Conservation (phyloP, 2,888 invertebrate genomes). For the Xanthorhoe spadicearia region DNA sequence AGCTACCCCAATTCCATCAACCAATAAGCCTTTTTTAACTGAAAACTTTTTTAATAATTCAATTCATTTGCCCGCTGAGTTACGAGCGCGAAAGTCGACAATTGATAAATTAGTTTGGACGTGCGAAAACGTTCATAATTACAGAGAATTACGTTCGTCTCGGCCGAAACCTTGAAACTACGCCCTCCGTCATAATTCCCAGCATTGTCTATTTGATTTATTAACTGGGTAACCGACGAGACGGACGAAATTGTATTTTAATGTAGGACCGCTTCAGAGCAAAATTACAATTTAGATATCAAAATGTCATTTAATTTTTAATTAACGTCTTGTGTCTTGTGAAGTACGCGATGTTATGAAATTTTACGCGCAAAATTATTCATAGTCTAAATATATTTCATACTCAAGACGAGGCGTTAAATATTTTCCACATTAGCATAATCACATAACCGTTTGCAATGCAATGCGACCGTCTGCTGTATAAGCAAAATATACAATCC, state of each 20-base stretch:
- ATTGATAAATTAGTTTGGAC: conserved; percentile 51
- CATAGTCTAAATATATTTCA: neutral
- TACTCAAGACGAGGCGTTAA: neutral
- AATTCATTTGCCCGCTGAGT: conserved; percentile 40
- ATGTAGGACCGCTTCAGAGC: conserved; percentile 22
- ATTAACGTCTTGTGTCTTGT: conserved; percentile 21
- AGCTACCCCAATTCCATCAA: conserved; percentile 24
- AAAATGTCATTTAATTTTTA: conserved; percentile 24
- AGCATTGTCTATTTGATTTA: conserved; percentile 43
- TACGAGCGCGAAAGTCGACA: conserved; percentile 37
- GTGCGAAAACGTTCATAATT: conserved; percentile 48
- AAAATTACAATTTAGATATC: conserved; percentile 33
- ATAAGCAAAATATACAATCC: neutral
- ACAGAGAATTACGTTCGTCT: conserved; percentile 44
- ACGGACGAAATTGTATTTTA: conserved; percentile 36
- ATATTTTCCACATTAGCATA: neutral
- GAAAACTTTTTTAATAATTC: conserved; percentile 46
- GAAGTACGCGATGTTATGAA: conserved; percentile 9
- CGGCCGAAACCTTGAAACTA: conserved; percentile 31
- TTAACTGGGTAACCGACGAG: conserved; percentile 33
- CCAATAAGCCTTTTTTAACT: conserved; percentile 39
- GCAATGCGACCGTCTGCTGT: neutral
- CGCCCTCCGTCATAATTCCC: conserved; percentile 36
- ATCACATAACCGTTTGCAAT: neutral
- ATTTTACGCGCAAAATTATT: conserved; percentile 5